These are phyloP conservation scores for Tipula lateralis DNA, from an alignment of 2,888 invertebrate species.

Conservation along the genomic window DNA sequence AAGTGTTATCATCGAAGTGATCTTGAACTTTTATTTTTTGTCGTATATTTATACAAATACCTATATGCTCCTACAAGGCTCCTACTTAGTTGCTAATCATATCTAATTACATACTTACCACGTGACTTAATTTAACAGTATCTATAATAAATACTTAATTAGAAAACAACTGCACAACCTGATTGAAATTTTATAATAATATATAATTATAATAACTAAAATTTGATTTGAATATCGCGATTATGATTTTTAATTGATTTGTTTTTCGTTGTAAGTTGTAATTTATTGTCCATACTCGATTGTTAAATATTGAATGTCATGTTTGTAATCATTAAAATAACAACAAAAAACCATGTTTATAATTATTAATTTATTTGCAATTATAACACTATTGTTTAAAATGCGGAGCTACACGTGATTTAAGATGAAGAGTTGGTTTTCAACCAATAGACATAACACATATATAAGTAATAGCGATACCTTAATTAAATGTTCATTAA, in stretches of 20 bases:
- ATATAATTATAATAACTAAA: background rate
- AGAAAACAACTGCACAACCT: background rate
- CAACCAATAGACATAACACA: background rate
- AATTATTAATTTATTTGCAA: background rate
- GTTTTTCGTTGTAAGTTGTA: background rate
- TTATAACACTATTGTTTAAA: background rate
- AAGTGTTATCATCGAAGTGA: no score
- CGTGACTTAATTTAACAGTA: background rate
- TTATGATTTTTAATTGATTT: background rate
- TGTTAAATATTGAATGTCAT: background rate
- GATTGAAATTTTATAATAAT: background rate
- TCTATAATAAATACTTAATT: background rate
- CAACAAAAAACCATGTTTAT: background rate
- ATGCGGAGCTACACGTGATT: background rate
- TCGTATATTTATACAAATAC: background rate
- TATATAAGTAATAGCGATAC: background rate
- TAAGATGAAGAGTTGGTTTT: background rate
- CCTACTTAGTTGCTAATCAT: background rate
- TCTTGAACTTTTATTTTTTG: no score
- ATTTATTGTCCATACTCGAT: background rate
- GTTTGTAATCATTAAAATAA: background rate
- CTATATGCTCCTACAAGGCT: constrained; percentile 28
- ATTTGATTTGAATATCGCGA: background rate
- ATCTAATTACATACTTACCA: background rate
- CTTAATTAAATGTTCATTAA: background rate